Conservation (phyloP, 2,797 vertebrate genomes). For the Streptopelia turtur region DNA sequence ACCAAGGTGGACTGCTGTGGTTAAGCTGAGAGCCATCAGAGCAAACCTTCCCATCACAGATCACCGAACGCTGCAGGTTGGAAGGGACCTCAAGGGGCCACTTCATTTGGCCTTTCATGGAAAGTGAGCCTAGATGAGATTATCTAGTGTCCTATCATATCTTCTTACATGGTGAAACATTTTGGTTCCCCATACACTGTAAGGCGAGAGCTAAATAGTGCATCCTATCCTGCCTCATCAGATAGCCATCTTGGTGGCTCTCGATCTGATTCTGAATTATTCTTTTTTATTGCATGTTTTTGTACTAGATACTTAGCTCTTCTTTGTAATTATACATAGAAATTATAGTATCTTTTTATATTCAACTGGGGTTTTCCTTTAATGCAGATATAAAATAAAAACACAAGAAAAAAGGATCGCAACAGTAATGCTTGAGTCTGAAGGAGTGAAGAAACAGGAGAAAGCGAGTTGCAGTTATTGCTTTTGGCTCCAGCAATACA, state of each 20-base stretch:
- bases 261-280: neutral
- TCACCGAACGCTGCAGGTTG: neutral
- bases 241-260: neutral
- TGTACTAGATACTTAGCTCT: constrained; percentile 31
- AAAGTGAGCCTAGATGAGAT: neutral
- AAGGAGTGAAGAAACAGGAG: neutral
- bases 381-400: constrained; percentile 44
- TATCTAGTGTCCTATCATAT: neutral
- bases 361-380: constrained; percentile 39
- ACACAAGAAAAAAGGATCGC: neutral
- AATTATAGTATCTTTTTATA: constrained; percentile 43
- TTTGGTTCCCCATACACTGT: neutral
- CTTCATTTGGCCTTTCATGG: neutral
- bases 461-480: neutral
- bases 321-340: constrained; percentile 42
- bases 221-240: neutral
- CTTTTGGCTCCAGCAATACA: neutral
- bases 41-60: neutral
- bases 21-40: neutral
- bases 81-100: neutral
- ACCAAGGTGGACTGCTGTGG: neutral
- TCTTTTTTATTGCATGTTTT: constrained; percentile 22
- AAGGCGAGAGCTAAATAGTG: neutral
- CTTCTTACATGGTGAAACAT: neutral
- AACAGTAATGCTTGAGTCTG: neutral